Evolutionary conservation across 2,113 vertebrate genomes (phyloP), one percentile per base, ranked within the genome.

Genomic region (Cnemophilus loriae): DNA sequence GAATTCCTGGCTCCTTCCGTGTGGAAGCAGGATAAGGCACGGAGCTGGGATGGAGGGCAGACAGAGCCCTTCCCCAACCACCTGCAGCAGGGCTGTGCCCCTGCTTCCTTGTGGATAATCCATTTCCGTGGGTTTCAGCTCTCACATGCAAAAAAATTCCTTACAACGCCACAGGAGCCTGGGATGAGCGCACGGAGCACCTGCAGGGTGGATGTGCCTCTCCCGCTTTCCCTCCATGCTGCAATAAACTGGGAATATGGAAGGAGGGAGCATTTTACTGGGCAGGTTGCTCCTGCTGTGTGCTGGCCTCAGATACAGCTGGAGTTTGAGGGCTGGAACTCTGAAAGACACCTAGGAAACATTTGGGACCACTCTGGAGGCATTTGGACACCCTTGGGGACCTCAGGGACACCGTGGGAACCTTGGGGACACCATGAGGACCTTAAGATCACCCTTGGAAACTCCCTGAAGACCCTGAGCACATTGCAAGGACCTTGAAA

Each of bases 111-210:
- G 2, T 13, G 6, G 49, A 21, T 14, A 16, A 70, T 7, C 5
- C 20, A 24, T 24, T 67, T n/a, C 37, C 11, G 3, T 8, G 68
- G 41, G 22, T 68, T 67, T 70, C 49, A 26, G 32, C 64, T 39
- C 19, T 37, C 24, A 11, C 3, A 42, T 9, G 73, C 30, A 55
- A 41, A 49, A 50, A 26, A 27, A 5, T 1, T 79, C 67, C 67
- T 67, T 28, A 16, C 35, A 52, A 85, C 82, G 47, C 49, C 53
- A 8, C 73, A n/a, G 69, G 74, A 82, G 28, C 49, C 22, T 0
- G 24, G 37, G 32, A 27, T 6, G 67, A 57, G 24, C 0, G 0
- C 39, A 5, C 4, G 10, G 57, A 65, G 55, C 42, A 30, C 50
- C 84, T 3, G 4, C 4, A 23, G 46, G 59, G 46, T 21, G 41